phyloP scores from a whole-genome alignment of 2,888 invertebrate species.

The Odontomyia ornata region DNA sequence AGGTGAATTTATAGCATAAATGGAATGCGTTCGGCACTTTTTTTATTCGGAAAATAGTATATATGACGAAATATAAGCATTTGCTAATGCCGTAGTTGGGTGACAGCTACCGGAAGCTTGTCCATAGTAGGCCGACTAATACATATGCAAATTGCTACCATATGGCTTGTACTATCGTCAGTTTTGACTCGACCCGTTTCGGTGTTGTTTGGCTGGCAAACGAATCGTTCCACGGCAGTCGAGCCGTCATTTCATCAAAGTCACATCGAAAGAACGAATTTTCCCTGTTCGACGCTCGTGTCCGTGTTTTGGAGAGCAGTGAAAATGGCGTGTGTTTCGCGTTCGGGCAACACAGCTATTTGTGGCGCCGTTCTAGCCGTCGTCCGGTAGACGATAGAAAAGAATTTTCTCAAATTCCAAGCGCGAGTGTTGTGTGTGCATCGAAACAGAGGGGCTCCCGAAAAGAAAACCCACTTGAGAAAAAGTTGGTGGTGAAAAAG shows the following conservation, averaged over 20 bases:
- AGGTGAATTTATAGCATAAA: too few species aligned
- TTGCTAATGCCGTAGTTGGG: too few species aligned
- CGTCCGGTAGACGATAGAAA: background rate
- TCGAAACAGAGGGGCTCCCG: too few species aligned
- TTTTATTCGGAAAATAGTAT: too few species aligned
- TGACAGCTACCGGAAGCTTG: too few species aligned
- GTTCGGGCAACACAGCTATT: conserved; percentile 29
- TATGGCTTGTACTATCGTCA: too few species aligned
- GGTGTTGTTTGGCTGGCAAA: background rate
- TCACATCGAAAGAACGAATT: conserved; percentile 8
- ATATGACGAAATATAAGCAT: too few species aligned
- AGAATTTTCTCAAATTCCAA: background rate
- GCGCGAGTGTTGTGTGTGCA: background rate
- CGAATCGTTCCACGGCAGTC: conserved; percentile 10
- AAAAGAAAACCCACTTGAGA: background rate
- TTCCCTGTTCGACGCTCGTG: conserved; percentile 19
- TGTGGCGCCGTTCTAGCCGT: conserved; percentile 2
- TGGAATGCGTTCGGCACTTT: too few species aligned
- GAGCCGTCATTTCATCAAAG: conserved; percentile 38
- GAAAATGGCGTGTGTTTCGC: conserved; percentile 43
- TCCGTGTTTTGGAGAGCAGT: conserved; percentile 36
- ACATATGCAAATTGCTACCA: too few species aligned
- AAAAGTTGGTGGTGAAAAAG: background rate
- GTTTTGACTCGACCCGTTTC: background rate
- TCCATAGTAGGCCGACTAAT: too few species aligned